Evolutionary conservation across 2,797 vertebrate genomes (phyloP).

Genomic region (Sebastes reedi): DNA sequence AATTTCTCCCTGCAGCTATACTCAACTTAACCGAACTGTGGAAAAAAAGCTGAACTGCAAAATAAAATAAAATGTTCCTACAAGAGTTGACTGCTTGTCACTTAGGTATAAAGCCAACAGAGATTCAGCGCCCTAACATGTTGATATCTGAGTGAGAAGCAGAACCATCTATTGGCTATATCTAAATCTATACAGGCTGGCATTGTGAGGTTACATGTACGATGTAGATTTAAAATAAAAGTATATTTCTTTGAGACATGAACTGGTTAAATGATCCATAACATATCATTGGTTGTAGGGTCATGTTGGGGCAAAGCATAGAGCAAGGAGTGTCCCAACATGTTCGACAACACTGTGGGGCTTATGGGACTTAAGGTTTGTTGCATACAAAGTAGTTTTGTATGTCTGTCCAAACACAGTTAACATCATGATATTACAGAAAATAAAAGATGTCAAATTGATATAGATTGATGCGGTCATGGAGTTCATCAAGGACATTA

Average conservation of each 20-base stretch:
- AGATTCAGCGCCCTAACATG: not conserved
- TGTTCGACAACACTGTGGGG: not conserved
- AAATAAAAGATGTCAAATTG: not conserved
- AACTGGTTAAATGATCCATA: not conserved
- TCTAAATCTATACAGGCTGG: not conserved
- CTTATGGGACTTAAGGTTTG: not conserved
- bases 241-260: not conserved
- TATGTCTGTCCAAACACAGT: not conserved
- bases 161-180: not conserved
- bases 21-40: not conserved
- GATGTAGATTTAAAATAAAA: not conserved
- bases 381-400: not conserved
- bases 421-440: not conserved
- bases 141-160: not conserved
- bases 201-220: not conserved
- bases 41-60: not conserved
- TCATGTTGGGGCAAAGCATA: not conserved
- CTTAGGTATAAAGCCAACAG: not conserved
- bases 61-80: not conserved
- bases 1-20: not conserved
- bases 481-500: not conserved
- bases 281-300: not conserved
- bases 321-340: not conserved
- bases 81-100: not conserved
- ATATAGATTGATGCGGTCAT: not conserved